Evolutionary conservation across 2,797 vertebrate species (phyloP), one percentile per base, ranked within the genome.

Genomic region (Cynodonichthys magdalenae): DNA sequence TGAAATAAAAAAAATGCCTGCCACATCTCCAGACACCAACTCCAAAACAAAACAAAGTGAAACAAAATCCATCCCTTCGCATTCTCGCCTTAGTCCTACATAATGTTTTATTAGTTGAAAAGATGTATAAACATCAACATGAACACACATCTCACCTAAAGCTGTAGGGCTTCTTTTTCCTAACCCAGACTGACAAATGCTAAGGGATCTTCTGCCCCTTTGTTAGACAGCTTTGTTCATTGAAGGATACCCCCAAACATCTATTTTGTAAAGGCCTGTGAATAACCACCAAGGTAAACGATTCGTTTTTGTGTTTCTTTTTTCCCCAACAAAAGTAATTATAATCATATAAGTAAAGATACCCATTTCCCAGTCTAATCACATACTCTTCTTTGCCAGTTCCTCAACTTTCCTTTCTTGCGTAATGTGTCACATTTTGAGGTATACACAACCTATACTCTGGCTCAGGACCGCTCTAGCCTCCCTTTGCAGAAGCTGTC

Each of bases 401-500:
- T 79, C 55, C 54, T 51, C 59, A 74, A 74, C 65, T 66, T 64
- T 52, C 63, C 54, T 64, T 65, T 71, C 75, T 69, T 44, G 69
- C 76, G 71, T 62, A 67, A 80, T 81, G 44, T 75, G 66, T 75
- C 77, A 73, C 79, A 87, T 75, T 74, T 77, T 46, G 27, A 53
- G 68, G 79, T 71, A 69, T 78, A 84, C 87, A 87, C 77, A 86
- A 73, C 61, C 63, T 69, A 47, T 46, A 44, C 62, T 54, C 66
- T 59, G 63, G 73, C 77, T 75, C 66, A 36, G 49, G 71, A 63
- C 71, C 71, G 50, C 53, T 68, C 59, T 53, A 60, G 71, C 53
- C 56, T 70, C 63, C 45, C 63, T 74, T 72, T 53, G 68, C 71
- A 79, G 65, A 79, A 84, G 78, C 83, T 82, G 79, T 84, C 82